Evolutionary conservation across 2,888 invertebrate genomes (phyloP), one percentile per base, ranked within the genome.

Genomic region (Gonocerus acuteangulatus): DNA sequence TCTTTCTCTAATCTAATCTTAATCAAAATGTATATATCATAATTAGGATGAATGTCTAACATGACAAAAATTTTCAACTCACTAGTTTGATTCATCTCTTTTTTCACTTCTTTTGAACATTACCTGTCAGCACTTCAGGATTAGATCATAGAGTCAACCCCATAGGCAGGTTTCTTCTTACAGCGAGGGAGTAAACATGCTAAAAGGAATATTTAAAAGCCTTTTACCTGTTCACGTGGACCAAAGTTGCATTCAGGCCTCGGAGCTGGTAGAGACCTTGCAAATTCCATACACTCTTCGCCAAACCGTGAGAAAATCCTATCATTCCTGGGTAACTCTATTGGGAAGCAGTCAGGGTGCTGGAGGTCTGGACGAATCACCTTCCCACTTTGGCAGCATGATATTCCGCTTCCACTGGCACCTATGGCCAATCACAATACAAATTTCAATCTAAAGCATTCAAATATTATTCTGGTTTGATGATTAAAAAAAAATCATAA

Each of bases 171-270:
- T n/a, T n/a, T n/a, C n/a, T n/a, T n/a, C n/a, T n/a, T n/a, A n/a
- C n/a, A n/a, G n/a, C n/a, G n/a, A n/a, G n/a, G n/a, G n/a, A n/a
- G n/a, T n/a, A n/a, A n/a, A n/a, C n/a, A n/a, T n/a, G n/a, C n/a
- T n/a, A n/a, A n/a, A n/a, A n/a, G n/a, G n/a, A n/a, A n/a, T n/a
- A n/a, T n/a, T n/a, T n/a, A n/a, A n/a, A n/a, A n/a, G n/a, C n/a
- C n/a, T n/a, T n/a, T n/a, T 67, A 74, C 73, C 67, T 75, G 75
- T 66, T 76, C 76, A 56, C 77, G 68, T 0, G 75, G 77, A 1
- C 78, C 78, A 61, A 76, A 73, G 66, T 74, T 74, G 66, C 77
- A 77, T 66, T 75, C 76, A 11, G 74, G 73, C 59, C 76, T 65
- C 0, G 76, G 75, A 1, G 76, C 74, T 2, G 76, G 75, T 1